Evolutionary conservation across 2,888 invertebrate species (phyloP), one percentile per base, ranked within the genome.

Genomic region (Microctonus brassicae): DNA sequence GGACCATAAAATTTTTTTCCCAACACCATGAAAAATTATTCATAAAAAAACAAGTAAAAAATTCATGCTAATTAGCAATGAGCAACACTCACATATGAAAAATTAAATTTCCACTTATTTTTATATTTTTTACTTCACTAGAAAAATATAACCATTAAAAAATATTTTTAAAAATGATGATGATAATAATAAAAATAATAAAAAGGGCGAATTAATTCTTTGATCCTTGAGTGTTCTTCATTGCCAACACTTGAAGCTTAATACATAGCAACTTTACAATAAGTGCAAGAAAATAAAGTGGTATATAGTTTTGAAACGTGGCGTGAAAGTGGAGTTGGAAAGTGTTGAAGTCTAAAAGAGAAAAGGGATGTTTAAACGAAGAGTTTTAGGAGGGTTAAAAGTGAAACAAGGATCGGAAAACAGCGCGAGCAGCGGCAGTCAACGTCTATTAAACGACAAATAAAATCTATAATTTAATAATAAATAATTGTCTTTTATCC

Each of bases 351-450:
- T 26, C 13, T 36, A 34, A 29, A 5, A 24, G 29, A 42, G 20
- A 24, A 52, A 70, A 22, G 22, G 53, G 33, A 33, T 17, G 58
- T 58, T 34, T 17, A 26, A 58, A 17, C 17, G 47, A 36, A n/a
- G n/a, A n/a, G n/a, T n/a, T n/a, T 29, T 5, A 47, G 17, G 47
- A 47, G 47, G 17, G 75, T 57, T 65, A 70, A 75, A 75, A 69
- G 61, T 63, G 33, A 36, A 67, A 62, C 24, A 73, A 73, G 77
- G 75, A 81, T 84, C 86, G 84, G 86, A 86, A 81, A n/a, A 86
- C 86, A 87, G 87, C 87, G 87, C 87, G 87, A 87, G 87, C 87
- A 87, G 87, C 87, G 87, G 87, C 87, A 87, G 87, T 87, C 86
- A 84, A 87, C 86, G 87, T 87, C 86, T n/a, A n/a, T 85, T 85